phyloP scores from a whole-genome alignment of 2,113 vertebrate genomes.

The Eidolon helvum region DNA sequence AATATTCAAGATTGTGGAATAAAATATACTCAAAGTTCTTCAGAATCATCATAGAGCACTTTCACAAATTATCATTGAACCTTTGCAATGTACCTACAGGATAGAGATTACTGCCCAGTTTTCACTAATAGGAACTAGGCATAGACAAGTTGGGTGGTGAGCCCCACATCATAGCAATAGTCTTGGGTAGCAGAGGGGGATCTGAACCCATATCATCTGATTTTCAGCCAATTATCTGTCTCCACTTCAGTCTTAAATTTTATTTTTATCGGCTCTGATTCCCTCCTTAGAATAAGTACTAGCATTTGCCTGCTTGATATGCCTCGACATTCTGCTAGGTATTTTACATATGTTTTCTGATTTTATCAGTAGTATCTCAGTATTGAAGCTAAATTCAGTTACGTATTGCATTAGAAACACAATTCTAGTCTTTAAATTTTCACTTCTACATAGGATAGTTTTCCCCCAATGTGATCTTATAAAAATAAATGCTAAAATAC shows the following conservation, averaged over 20 bases:
- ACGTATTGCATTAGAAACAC: not conserved
- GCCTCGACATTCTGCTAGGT: too few species aligned
- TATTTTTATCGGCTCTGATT: not conserved
- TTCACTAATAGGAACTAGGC: not conserved
- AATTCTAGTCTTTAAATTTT: not conserved
- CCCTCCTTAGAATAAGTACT: not conserved
- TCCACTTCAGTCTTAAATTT: not conserved
- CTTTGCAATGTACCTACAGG: not conserved
- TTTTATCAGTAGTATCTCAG: not conserved
- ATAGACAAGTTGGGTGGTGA: not conserved
- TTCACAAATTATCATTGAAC: not conserved
- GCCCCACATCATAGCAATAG: not conserved
- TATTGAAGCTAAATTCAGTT: not conserved
- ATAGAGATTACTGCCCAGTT: not conserved
- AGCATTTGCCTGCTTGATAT: not conserved
- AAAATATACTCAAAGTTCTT: not conserved
- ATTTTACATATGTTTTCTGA: too few species aligned
- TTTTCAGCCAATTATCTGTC: not conserved
- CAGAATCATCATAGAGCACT: not conserved
- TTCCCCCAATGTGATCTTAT: not conserved
- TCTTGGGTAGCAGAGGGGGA: too few species aligned
- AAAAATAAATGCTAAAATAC: constrained; percentile 23
- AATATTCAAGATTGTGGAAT: not conserved
- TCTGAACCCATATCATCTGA: not conserved
- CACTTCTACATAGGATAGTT: not conserved